These are phyloP conservation scores for Drosophila kanekoi DNA, from an alignment of 2,888 invertebrate species.

Conservation along the genomic window DNA sequence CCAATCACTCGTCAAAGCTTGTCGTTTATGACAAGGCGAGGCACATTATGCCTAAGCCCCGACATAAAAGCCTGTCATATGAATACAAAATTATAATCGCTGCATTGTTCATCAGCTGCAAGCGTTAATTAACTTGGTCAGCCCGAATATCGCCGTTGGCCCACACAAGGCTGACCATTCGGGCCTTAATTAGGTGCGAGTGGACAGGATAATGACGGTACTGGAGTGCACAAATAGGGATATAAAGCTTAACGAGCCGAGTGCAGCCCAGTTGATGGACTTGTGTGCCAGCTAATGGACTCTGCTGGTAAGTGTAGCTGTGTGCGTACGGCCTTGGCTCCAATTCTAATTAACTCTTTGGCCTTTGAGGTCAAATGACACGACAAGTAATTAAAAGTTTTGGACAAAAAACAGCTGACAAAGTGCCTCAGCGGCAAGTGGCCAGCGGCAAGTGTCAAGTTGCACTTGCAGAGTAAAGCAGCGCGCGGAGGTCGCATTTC, in stretches of 20 bases:
- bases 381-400: constrained; percentile 24
- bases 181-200: constrained; percentile 25
- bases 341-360: constrained; percentile 22
- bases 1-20: constrained; percentile 11
- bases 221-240: not conserved
- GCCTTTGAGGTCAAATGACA: constrained; percentile 9
- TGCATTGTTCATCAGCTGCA: constrained; percentile 31
- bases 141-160: constrained; percentile 5
- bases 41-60: not conserved
- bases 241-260: constrained; percentile 1
- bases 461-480: not conserved
- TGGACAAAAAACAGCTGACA: constrained; percentile 3
- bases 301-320: not conserved
- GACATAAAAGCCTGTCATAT: constrained; percentile 7
- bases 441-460: constrained; percentile 11
- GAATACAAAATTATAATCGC: constrained; percentile 7
- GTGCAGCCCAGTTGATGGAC: not conserved
- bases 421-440: constrained; percentile 8
- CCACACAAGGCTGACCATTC: constrained; percentile 2
- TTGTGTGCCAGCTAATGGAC: not conserved
- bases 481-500: not conserved
- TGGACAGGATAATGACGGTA: not conserved
- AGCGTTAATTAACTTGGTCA: constrained; percentile 29
- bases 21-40: constrained; percentile 2
- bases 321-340: not conserved